phyloP scores from a whole-genome alignment of 2,113 vertebrate genomes.

The Myrmecobius fasciatus region DNA sequence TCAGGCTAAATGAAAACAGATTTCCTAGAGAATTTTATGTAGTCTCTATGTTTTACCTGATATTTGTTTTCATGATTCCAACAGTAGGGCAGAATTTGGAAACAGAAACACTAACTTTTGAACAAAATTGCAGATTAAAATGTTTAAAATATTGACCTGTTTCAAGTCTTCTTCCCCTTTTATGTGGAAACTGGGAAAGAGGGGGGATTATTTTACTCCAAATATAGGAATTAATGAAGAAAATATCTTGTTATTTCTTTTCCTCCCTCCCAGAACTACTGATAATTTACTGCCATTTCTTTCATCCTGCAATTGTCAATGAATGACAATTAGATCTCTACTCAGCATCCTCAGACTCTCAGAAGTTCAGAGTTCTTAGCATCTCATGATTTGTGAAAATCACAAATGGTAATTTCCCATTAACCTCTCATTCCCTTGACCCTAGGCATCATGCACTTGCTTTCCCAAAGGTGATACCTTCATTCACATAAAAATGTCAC shows the following conservation, averaged over 20 bases:
- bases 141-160: not conserved
- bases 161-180: not conserved
- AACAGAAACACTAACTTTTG: not conserved
- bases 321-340: conserved; percentile 72
- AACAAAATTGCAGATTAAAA: not conserved
- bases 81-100: conserved; percentile 2
- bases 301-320: conserved; percentile 73
- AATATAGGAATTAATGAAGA: not conserved
- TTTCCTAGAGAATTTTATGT: conserved; percentile 65
- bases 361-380: conserved; percentile 74
- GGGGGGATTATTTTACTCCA: not conserved
- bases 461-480: conserved; percentile 73
- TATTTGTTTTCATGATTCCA: conserved; percentile 69
- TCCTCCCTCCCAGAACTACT: conserved; percentile 23
- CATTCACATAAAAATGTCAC: conserved; percentile 62
- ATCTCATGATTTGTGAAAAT: conserved; percentile 75
- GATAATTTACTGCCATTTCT: conserved; percentile 66
- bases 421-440: conserved; percentile 70
- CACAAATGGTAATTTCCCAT: conserved; percentile 76
- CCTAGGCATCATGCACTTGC: conserved; percentile 56
- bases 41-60: conserved; percentile 59
- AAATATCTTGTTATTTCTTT: not conserved
- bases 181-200: conserved; percentile 2
- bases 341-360: conserved; percentile 62
- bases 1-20: conserved; percentile 72